Conservation (phyloP, 2,113 vertebrate species). For the Anoplopoma fimbria region DNA sequence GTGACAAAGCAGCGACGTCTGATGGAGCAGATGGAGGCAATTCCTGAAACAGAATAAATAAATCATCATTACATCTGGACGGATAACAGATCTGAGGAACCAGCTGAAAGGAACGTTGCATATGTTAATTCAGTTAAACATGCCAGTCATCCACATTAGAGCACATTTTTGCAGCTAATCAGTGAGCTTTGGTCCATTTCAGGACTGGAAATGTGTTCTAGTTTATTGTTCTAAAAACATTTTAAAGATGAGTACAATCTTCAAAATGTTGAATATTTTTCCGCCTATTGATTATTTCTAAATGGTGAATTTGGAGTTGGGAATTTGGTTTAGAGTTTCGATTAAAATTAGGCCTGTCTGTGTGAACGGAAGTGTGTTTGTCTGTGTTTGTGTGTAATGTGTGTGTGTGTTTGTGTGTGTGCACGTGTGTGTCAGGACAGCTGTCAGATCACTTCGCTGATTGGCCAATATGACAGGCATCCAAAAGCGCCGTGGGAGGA, state of each 20-base stretch:
- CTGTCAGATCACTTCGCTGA: conserved; percentile 84
- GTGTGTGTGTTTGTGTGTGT: conserved; percentile 45
- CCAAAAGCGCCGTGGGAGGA: conserved; percentile 81
- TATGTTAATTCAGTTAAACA: conserved; percentile 60
- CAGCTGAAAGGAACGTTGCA: conserved; percentile 33
- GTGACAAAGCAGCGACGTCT: conserved; percentile 17
- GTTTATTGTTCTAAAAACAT: neutral
- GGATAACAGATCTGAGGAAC: conserved; percentile 45
- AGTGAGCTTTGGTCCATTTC: conserved; percentile 62
- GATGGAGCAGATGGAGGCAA: conserved; percentile 63
- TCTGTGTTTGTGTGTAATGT: conserved; percentile 47
- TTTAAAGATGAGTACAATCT: neutral
- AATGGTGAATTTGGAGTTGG: neutral
- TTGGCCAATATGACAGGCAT: conserved; percentile 86
- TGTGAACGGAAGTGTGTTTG: conserved; percentile 38
- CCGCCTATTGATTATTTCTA: neutral
- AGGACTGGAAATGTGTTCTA: neutral
- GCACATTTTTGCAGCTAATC: conserved; percentile 76
- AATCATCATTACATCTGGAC: conserved; percentile 66
- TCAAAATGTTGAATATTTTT: neutral
- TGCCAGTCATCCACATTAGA: conserved; percentile 56
- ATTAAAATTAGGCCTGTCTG: conserved; percentile 12
- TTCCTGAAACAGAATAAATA: conserved; percentile 63
- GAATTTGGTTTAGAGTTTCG: neutral
- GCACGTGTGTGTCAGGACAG: conserved; percentile 43